phyloP scores from a whole-genome alignment of 2,113 vertebrate species.

The Corythornis madagascariensis region DNA sequence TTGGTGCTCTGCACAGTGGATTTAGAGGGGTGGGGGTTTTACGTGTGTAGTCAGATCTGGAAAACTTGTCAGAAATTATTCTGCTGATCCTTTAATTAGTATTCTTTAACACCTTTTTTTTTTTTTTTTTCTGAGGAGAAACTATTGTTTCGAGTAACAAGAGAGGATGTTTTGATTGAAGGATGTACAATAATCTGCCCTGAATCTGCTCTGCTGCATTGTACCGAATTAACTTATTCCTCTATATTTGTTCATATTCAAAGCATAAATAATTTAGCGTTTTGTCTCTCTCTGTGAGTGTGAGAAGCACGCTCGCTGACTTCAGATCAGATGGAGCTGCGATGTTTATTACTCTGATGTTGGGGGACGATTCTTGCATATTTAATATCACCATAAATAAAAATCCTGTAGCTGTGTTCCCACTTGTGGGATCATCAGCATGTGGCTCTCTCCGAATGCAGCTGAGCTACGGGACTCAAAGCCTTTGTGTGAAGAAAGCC shows the following conservation, averaged over 20 bases:
- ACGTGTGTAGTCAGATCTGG: not conserved
- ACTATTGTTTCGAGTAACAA: slow-evolving; percentile 5
- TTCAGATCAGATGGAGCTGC: slow-evolving; percentile 46
- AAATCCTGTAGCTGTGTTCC: not conserved
- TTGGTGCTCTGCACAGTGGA: not conserved
- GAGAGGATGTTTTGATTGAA: slow-evolving; percentile 7
- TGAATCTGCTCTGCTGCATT: slow-evolving; percentile 14
- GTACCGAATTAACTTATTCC: slow-evolving; percentile 39
- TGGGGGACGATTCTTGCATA: slow-evolving; percentile 56
- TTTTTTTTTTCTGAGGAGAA: not conserved
- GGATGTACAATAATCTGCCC: slow-evolving; percentile 26
- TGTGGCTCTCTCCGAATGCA: not conserved
- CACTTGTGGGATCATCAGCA: not conserved
- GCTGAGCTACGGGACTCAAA: not conserved
- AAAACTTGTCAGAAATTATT: not conserved
- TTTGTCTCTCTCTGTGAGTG: slow-evolving; percentile 36
- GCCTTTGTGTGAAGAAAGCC: not conserved
- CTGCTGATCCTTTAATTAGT: slow-evolving; percentile 11
- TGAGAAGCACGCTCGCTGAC: slow-evolving; percentile 33
- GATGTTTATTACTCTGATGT: slow-evolving; percentile 59
- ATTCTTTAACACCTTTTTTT: not conserved
- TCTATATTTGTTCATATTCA: slow-evolving; percentile 57
- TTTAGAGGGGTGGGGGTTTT: not conserved
- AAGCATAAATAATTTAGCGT: slow-evolving; percentile 61
- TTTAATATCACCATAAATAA: slow-evolving; percentile 49